phyloP scores from a whole-genome alignment of 1,140 invertebrate genomes.

The Drosophila nikananu region DNA sequence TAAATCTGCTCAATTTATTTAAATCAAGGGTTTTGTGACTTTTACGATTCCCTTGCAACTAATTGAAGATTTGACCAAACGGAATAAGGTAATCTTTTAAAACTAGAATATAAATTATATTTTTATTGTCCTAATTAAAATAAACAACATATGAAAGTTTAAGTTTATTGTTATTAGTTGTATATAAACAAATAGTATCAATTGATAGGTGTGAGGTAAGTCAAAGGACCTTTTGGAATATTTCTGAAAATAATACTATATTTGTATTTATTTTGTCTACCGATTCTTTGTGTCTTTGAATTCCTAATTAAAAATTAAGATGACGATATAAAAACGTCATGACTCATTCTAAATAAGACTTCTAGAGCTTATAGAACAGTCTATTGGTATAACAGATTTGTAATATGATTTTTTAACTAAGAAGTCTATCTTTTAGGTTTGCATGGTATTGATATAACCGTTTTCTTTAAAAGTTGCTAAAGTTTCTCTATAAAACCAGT shows the following conservation, averaged over 20 bases:
- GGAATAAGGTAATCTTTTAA: background rate
- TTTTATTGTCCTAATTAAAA: background rate
- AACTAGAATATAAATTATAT: background rate
- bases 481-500: background rate
- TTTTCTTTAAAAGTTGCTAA: too few species aligned
- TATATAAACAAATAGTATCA: too few species aligned
- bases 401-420: too few species aligned
- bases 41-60: background rate
- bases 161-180: too few species aligned
- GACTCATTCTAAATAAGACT: background rate
- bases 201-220: too few species aligned
- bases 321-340: background rate
- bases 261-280: background rate
- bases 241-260: too few species aligned
- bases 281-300: background rate
- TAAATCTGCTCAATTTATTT: background rate
- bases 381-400: background rate
- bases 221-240: too few species aligned
- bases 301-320: too few species aligned
- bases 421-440: too few species aligned
- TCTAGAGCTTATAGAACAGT: background rate
- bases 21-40: constrained; percentile 1
- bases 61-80: background rate
- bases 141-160: too few species aligned
- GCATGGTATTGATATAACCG: too few species aligned